Evolutionary conservation across 2,113 vertebrate species (phyloP), one percentile per base, ranked within the genome.

Genomic region (Ploceus nigricollis): DNA sequence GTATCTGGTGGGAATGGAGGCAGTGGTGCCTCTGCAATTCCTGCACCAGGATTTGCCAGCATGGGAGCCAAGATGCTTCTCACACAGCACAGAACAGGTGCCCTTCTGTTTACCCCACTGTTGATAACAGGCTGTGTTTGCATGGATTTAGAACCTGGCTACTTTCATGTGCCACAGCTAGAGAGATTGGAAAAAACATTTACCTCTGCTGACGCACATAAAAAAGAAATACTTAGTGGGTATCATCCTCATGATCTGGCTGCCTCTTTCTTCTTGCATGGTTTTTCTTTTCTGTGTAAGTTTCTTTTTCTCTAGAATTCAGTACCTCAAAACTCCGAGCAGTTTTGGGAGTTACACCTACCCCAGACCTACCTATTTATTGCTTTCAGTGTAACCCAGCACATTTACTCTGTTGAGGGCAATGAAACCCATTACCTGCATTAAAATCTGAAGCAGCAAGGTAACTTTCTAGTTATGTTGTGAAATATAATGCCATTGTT

Each of bases 401-500:
- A 3, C 10, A 0, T 78, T 75, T 58, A 18, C 61, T 64, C 39
- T 71, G 47, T 75, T 77, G 82, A 61, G 87, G 84, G 89, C 76
- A 83, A 9, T 39, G 56, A 57, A 82, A 77, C 45, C 70, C 71
- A 87, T 86, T 95, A 60, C 87, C 58, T 48, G 58, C 72, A 42
- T 90, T 83, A 65, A 94, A 93, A 90, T 40, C 77, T 4, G 1
- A 81, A 86, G 89, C 53, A 90, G 89, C 86, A 21, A 93, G 63
- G 77, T 86, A 96, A 82, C 96, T 95, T 94, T 93, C 75, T 92
- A 96, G 94, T 91, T 82, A 68, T 20, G 75, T 87, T 94, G 88
- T 95, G 96, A 90, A 90, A 90, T 8, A 13, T 1, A 92, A 76
- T 44, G 71, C 78, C 77, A 75, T 90, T 91, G 90, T 76, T 93